Evolutionary conservation across 2,113 vertebrate genomes (phyloP).

Genomic region (Cygnus atratus): DNA sequence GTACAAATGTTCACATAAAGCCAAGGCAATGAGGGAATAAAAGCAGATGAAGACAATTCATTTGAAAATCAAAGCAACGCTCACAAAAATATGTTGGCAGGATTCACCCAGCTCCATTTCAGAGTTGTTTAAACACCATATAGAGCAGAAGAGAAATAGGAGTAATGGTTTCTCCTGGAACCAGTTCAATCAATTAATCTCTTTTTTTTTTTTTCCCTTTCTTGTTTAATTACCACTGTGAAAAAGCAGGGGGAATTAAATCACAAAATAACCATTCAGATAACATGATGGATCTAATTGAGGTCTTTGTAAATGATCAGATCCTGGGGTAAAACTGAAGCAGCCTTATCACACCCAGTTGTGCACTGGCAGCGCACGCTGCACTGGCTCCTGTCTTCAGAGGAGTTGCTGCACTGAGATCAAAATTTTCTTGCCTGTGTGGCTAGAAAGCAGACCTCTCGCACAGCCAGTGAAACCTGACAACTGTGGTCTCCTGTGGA

Average conservation of each 20-base stretch:
- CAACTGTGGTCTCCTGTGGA: fast-evolving
- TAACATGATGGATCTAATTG: conserved; percentile 57
- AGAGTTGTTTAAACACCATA: conserved; percentile 33
- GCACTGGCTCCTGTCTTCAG: not conserved
- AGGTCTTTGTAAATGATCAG: not conserved
- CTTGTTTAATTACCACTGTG: conserved; percentile 55
- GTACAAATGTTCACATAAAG: conserved; percentile 47
- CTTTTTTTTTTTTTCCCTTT: not conserved
- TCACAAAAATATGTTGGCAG: conserved; percentile 65
- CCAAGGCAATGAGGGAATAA: conserved; percentile 45
- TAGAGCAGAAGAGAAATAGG: not conserved
- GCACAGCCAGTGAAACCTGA: fast-evolving
- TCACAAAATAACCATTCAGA: conserved; percentile 56
- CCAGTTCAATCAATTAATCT: conserved; percentile 67
- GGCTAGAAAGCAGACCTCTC: not conserved
- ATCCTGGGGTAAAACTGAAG: conserved; percentile 26
- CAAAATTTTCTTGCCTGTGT: not conserved
- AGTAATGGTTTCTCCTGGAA: conserved; percentile 59
- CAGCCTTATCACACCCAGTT: not conserved
- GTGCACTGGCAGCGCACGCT: not conserved
- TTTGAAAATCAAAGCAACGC: conserved; percentile 59
- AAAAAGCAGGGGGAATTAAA: conserved; percentile 61
- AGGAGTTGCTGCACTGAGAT: not conserved
- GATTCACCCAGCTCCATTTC: conserved; percentile 46
- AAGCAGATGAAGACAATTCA: conserved; percentile 62